These are phyloP conservation scores for Fissipunctia ypsillon DNA, from an alignment of 2,888 invertebrate species.

Conservation along the genomic window DNA sequence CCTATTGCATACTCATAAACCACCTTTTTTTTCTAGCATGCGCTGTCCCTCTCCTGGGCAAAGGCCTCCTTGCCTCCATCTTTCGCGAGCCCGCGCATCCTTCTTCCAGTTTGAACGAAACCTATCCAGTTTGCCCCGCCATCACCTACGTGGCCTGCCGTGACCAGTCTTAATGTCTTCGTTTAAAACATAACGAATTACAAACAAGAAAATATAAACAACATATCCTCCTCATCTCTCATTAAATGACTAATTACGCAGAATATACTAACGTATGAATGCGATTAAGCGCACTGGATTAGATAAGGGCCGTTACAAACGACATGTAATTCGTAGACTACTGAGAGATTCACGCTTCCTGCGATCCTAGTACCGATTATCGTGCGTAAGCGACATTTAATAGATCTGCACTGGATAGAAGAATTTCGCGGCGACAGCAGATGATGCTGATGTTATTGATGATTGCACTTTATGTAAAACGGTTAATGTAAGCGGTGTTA, in stretches of 20 bases:
- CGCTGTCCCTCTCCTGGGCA: not conserved
- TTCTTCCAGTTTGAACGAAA: no score
- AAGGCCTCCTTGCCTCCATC: not conserved
- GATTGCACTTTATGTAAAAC: not conserved
- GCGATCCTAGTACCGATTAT: slow-evolving; percentile 24
- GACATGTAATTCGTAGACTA: slow-evolving; percentile 27
- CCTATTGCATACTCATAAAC: not conserved
- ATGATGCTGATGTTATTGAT: slow-evolving; percentile 13
- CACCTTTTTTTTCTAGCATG: not conserved
- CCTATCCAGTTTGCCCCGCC: no score
- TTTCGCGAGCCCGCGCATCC: no score
- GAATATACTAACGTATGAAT: slow-evolving; percentile 29
- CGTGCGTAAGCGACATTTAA: slow-evolving; percentile 35
- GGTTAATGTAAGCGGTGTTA: not conserved
- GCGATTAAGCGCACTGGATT: slow-evolving; percentile 28
- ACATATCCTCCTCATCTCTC: not conserved
- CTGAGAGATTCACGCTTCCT: slow-evolving; percentile 44
- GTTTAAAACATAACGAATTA: not conserved
- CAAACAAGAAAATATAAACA: slow-evolving; percentile 8
- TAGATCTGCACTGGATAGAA: slow-evolving; percentile 24
- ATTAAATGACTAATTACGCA: slow-evolving; percentile 32
- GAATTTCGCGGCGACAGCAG: not conserved
- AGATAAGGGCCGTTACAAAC: slow-evolving; percentile 26
- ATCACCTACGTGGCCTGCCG: not conserved
- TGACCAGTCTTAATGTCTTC: not conserved